Evolutionary conservation across 1,140 invertebrate species (phyloP).

Genomic region (Trichonephila inaurata): DNA sequence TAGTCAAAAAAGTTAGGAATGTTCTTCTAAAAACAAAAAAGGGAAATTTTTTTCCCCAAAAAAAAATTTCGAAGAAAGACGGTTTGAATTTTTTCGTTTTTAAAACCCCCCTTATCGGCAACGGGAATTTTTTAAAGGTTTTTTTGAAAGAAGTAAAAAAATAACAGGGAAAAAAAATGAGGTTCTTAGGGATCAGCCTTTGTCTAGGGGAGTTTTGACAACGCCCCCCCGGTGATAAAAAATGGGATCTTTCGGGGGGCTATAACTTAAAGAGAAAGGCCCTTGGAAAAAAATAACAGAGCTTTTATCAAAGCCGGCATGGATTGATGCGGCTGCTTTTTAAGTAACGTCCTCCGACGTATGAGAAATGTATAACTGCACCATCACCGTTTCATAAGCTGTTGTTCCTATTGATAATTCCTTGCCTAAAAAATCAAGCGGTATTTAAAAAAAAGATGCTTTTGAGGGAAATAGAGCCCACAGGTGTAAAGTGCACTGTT

Average conservation of each 20-base stretch:
- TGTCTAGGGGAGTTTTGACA: conserved; percentile 52
- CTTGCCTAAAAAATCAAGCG: background rate
- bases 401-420: background rate
- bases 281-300: conserved; percentile 52
- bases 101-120: background rate
- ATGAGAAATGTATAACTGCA: conserved; percentile 28
- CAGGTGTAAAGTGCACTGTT: background rate
- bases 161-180: background rate
- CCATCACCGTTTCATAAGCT: background rate
- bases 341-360: conserved; percentile 20
- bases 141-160: background rate
- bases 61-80: conserved; percentile 18
- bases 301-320: conserved; percentile 31
- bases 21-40: background rate
- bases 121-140: conserved; percentile 22
- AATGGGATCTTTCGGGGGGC: conserved; percentile 54
- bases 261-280: conserved; percentile 56
- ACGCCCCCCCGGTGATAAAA: conserved; percentile 59
- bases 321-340: conserved; percentile 6
- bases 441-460: background rate
- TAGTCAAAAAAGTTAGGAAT: background rate
- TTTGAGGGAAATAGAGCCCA: background rate
- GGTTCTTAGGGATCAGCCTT: conserved; percentile 35
- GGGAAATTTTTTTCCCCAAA: background rate
- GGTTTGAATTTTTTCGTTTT: background rate